Evolutionary conservation across 2,797 vertebrate species (phyloP).

Genomic region (Enteromius unitaeniatus): DNA sequence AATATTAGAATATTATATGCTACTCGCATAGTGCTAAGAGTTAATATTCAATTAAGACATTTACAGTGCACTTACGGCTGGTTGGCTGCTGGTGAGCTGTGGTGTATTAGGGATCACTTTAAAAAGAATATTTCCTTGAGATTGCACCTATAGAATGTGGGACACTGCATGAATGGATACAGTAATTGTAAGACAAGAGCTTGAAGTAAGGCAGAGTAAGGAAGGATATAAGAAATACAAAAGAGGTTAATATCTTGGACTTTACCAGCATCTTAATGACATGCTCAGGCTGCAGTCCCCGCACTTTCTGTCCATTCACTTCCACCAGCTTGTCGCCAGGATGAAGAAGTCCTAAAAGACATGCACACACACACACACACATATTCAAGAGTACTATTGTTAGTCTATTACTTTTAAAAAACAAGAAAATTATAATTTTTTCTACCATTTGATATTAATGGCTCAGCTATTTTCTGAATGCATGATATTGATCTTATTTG

Average conservation of each 20-base stretch:
- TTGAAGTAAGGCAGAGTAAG: not conserved
- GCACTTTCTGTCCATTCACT: slow-evolving; percentile 88
- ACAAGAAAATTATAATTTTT: not conserved
- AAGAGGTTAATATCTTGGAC: not conserved
- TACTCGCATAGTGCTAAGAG: not conserved
- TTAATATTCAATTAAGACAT: not conserved
- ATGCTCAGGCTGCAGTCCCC: slow-evolving; percentile 88
- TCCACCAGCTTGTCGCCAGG: slow-evolving; percentile 91
- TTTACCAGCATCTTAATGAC: slow-evolving; percentile 91
- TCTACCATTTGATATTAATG: not conserved
- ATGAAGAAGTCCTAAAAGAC: slow-evolving; percentile 83
- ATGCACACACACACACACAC: not conserved
- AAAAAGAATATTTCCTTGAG: slow-evolving; percentile 88
- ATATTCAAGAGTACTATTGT: not conserved
- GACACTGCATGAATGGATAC: not conserved
- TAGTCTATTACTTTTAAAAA: not conserved
- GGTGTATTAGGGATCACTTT: slow-evolving; percentile 88
- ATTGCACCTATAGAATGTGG: slow-evolving; percentile 76
- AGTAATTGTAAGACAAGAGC: not conserved
- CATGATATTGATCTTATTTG: not conserved
- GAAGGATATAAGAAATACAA: not conserved
- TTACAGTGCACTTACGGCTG: slow-evolving; percentile 77
- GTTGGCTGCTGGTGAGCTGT: slow-evolving; percentile 79
- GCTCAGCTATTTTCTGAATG: not conserved
- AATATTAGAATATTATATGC: not conserved